These are phyloP conservation scores for Drosophila macrospina DNA, from an alignment of 2,888 invertebrate species.

Conservation along the genomic window DNA sequence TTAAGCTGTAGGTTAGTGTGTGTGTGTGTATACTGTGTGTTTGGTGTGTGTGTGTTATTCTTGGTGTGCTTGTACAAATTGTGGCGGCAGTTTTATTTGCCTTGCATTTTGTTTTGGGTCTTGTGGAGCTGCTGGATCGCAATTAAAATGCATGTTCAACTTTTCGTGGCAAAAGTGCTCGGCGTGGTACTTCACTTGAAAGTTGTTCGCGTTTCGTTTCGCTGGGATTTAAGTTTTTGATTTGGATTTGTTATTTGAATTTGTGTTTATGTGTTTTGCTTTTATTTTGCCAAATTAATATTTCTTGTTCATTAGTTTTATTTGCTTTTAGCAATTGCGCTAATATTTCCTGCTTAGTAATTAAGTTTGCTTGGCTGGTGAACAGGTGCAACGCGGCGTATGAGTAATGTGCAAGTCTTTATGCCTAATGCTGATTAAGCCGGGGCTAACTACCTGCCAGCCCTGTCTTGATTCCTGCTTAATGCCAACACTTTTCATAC, in stretches of 20 bases:
- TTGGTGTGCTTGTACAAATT: conserved; percentile 64
- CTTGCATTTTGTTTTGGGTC: conserved; percentile 45
- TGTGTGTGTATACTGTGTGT: conserved; percentile 10
- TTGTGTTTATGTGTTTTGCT: conserved; percentile 33
- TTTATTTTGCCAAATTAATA: conserved; percentile 67
- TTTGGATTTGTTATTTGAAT: not conserved
- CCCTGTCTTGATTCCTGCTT: conserved; percentile 47
- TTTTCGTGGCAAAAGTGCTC: conserved; percentile 70
- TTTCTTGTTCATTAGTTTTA: conserved; percentile 79
- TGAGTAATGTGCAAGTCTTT: conserved; percentile 57
- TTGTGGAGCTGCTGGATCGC: conserved; percentile 56
- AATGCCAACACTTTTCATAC: conserved; percentile 71
- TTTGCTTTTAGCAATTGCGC: conserved; percentile 64
- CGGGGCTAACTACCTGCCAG: conserved; percentile 31
- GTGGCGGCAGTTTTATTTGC: conserved; percentile 70
- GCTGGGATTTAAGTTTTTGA: conserved; percentile 1
- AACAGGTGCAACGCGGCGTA: conserved; percentile 71
- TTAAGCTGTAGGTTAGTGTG: conserved; percentile 19
- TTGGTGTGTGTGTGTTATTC: conserved; percentile 15
- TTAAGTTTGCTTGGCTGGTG: conserved; percentile 52
- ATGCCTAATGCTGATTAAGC: conserved; percentile 22
- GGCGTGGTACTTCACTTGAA: conserved; percentile 53
- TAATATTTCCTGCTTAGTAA: conserved; percentile 77
- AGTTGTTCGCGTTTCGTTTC: conserved; percentile 49
- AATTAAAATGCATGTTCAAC: conserved; percentile 79